Evolutionary conservation across 2,888 invertebrate genomes (phyloP).

Genomic region (Drosophila mimetica): DNA sequence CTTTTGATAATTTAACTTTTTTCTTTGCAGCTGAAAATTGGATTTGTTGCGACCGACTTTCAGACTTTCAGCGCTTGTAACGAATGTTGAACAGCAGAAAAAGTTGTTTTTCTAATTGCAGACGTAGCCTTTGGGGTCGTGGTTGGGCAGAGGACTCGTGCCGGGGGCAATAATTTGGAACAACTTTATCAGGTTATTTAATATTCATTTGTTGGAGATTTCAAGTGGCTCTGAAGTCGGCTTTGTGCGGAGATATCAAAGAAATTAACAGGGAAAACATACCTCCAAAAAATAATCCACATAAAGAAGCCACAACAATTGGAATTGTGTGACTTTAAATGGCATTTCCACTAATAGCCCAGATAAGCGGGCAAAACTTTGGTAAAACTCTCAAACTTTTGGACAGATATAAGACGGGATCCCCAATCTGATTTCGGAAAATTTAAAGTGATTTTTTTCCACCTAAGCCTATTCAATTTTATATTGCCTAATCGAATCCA

Average conservation of each 20-base stretch:
- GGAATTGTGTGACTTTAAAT: constrained; percentile 13
- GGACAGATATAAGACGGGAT: not conserved
- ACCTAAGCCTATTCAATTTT: not conserved
- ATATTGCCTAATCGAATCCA: not conserved
- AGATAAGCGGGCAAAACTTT: constrained; percentile 27
- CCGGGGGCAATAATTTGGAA: constrained; percentile 12
- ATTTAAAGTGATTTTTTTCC: not conserved
- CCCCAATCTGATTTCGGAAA: constrained; percentile 7
- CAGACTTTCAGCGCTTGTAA: constrained; percentile 41
- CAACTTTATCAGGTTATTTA: constrained; percentile 42
- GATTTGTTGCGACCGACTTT: constrained; percentile 51
- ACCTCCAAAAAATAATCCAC: not conserved
- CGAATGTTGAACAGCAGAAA: constrained; percentile 36
- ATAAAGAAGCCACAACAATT: constrained; percentile 21
- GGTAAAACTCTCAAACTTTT: constrained; percentile 10
- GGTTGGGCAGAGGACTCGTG: not conserved
- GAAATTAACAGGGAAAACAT: constrained; percentile 9
- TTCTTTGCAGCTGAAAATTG: constrained; percentile 41
- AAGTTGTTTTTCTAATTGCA: constrained; percentile 42
- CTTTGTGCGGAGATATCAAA: constrained; percentile 7
- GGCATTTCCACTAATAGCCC: constrained; percentile 19
- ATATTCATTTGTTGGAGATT: constrained; percentile 33
- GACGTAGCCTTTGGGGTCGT: constrained; percentile 7
- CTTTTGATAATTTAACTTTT: constrained; percentile 63
- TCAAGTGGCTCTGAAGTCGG: not conserved